Evolutionary conservation across 2,113 vertebrate genomes (phyloP).

Genomic region (Pterophyllum scalare): DNA sequence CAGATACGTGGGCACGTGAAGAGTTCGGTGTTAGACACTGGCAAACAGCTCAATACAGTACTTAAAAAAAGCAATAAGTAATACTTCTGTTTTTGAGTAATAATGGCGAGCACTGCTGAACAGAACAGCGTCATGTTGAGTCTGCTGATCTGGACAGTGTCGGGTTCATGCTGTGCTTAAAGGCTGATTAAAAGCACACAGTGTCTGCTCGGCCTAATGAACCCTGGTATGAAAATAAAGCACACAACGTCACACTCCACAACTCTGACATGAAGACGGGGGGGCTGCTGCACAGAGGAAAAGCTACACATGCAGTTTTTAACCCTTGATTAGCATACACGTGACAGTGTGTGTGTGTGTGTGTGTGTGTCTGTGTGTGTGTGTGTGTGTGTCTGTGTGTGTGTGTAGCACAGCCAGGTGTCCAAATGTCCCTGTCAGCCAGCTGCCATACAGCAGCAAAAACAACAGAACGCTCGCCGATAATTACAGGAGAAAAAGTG

Average conservation of each 20-base stretch:
- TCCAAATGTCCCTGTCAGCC: slow-evolving; percentile 44
- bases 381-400: slow-evolving; percentile 22
- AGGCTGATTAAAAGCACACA: slow-evolving; percentile 5
- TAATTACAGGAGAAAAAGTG: slow-evolving; percentile 38
- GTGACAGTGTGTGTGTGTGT: neutral
- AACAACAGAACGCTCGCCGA: slow-evolving; percentile 13
- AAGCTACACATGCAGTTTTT: slow-evolving; percentile 27
- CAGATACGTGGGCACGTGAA: neutral
- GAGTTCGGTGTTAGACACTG: neutral
- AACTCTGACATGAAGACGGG: neutral
- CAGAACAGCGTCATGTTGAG: neutral
- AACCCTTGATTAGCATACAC: slow-evolving; percentile 33
- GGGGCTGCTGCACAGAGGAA: neutral
- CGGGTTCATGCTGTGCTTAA: neutral
- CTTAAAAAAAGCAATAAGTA: neutral
- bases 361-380: slow-evolving; percentile 21
- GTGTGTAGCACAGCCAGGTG: slow-evolving; percentile 7
- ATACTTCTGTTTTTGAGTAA: neutral
- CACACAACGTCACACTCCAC: neutral
- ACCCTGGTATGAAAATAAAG: neutral
- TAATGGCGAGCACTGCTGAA: rapidly evolving
- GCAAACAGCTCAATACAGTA: neutral
- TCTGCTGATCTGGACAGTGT: neutral
- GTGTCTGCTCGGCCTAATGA: neutral
- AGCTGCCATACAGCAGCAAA: slow-evolving; percentile 43